Base-by-base conservation (phyloP, 2,113 vertebrate species). In the Pachycephala philippinensis region DNA sequence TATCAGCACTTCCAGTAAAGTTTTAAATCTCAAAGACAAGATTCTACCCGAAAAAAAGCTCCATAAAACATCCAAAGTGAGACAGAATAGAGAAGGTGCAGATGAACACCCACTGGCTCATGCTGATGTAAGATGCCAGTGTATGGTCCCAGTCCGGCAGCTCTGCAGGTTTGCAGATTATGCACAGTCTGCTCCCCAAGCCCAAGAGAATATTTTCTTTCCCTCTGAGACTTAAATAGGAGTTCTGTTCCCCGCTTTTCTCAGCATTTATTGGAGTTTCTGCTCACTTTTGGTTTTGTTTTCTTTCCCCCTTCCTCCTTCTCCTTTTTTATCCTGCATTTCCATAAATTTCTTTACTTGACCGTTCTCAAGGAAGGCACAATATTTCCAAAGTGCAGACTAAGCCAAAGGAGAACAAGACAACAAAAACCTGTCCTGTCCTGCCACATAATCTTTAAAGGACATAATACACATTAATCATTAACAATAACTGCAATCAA, bases 91-190 rank as follows among this genome's bases (percentile, higher is more conserved):
- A 68, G 78, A n/a, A 75, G 10, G 11, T 33, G 23, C 6, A 75
- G 42, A 70, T 30, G 18, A 79, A 74, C 16, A 35, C 15, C 12
- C 21, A 18, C 11, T 11, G 28, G 8, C 15, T 86, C 7, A 30
- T 0, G 2, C 37, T 53, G 50, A 35, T 26, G 4, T 24, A 33
- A 54, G 14, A 52, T 0, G 0, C 17, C 28, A 44, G 9, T 14
- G 18, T 16, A 40, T 1, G 2, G 17, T 16, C 31, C 20, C 42
- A 44, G 24, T 6, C 5, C 16, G 6, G 26, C 31, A 71, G 28
- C 22, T 80, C 57, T 1, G 0, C 31, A 71, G 11, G 28, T 75
- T 56, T 68, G 26, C 30, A 52, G 21, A 61, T 44, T 3, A 50
- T 66, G 6, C 7, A 27, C 12, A 13, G 3, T 39, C 3, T 21